Base-by-base conservation (phyloP, 2,888 invertebrate species). In the Galerucella calmariensis region DNA sequence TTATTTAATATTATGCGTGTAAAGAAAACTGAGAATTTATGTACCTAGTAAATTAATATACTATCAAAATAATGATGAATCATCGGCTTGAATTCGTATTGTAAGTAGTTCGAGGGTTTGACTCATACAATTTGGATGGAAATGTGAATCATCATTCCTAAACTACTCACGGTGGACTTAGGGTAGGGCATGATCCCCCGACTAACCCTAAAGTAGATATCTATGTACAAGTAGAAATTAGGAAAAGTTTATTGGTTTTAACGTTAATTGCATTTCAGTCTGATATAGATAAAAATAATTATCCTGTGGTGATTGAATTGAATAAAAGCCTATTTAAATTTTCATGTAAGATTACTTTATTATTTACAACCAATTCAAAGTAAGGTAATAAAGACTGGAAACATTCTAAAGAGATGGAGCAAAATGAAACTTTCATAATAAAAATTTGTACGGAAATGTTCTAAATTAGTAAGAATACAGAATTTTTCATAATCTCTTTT, bases 51-150 rank as follows among this genome's bases (percentile, higher is more conserved):
- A 27, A 61, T 35, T 46, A 63, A 9, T 63, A 41, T 53, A 74
- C 35, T 67, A 74, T 74, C 70, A 67, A 70, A 74, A 74, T 70
- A 74, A 35, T 67, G 51, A 62, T 74, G 74, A 74, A 41, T 74
- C 74, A 74, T 58, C 70, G 70, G 12, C 44, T 68, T 68, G 58
- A 68, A 58, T 67, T 58, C 41, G 67, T 56, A 67, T 68, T 59
- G 12, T 48, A 68, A 59, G 44, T 68, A 46, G 68, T 68, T 41
- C 12, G 46, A 68, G 20, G 59, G 24, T 58, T 68, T 68, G 68
- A 68, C 59, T 68, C 68, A 68, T 68, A 27, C 68, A 5, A 44
- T 68, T 16, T 10, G 44, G 44, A 46, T 16, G 58, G 46, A 59
- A 58, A 24, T 53, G 20, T 68, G 68, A 68, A 46, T 68, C 68